Evolutionary conservation across 1,140 invertebrate genomes (phyloP), one percentile per base, ranked within the genome.

Genomic region (Macrobrachium nipponense): DNA sequence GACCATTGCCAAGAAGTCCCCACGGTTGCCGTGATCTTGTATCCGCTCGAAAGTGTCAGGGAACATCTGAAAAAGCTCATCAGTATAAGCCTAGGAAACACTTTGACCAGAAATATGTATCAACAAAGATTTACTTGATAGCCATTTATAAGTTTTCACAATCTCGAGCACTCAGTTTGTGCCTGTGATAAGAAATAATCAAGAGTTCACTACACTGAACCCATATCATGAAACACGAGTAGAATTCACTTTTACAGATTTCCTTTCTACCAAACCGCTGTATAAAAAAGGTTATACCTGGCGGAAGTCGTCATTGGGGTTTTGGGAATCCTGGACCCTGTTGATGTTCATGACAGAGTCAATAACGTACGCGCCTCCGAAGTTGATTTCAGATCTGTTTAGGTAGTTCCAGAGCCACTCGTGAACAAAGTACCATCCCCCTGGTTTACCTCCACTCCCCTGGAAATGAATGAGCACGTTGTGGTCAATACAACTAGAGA

Each of bases 271-370:
- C 17, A 79, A n/a, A 79, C 27, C 23, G 4, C 59, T 44, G 23
- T 43, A 76, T 27, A 36, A 11, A n/a, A 4, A 59, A 18, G 1
- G 27, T 1, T 36, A 18, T 18, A 85, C 82, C 15, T 62, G n/a
- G 2, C 64, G 43, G 82, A 85, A 85, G 18, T 72, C 23, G 12
- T 79, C 64, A 18, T 58, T 51, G 2, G 44, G 36, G 44, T 2
- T 61, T 36, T 86, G 84, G 27, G 77, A 62, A 51, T 75, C 27
- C 10, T 5, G 14, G 11, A 80, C 64, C 23, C 62, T 64, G 64
- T 86, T 80, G 36, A 86, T 20, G 60, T 86, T 86, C 84, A 86
- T 86, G 68, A 86, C 51, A n/a, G 84, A 86, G 68, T 86, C 84
- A 7, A 86, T 17, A 60, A 86, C 78, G 84, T 80, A 59, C 36